These are phyloP conservation scores for Cyprinodon variegatus DNA, from an alignment of 2,113 vertebrate genomes.

Conservation along the genomic window DNA sequence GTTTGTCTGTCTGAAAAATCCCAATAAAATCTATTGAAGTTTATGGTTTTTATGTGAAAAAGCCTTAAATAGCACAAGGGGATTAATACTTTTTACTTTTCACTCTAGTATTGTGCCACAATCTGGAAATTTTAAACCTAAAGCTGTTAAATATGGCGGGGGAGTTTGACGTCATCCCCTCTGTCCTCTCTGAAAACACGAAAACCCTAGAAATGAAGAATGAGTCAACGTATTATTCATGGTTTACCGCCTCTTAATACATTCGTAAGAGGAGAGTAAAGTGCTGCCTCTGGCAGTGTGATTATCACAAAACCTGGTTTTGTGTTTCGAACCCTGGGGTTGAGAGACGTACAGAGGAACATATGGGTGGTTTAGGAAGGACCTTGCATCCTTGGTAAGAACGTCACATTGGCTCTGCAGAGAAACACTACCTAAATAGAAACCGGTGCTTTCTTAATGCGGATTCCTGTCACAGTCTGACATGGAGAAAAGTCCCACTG, in stretches of 20 bases:
- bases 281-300: neutral
- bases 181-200: neutral
- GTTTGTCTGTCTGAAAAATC: too few species aligned
- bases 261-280: neutral
- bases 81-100: neutral
- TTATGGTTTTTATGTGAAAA: too few species aligned
- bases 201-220: neutral
- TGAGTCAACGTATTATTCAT: neutral
- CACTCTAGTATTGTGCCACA: neutral
- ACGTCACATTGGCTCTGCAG: neutral
- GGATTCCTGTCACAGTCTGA: neutral
- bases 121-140: neutral
- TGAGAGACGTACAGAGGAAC: neutral
- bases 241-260: neutral
- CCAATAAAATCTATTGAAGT: too few species aligned
- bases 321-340: neutral
- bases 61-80: neutral
- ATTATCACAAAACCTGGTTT: neutral
- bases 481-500: neutral
- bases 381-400: conserved; percentile 9
- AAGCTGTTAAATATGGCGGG: neutral
- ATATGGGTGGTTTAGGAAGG: neutral
- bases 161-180: neutral
- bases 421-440: neutral
- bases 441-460: neutral